phyloP scores from a whole-genome alignment of 23 tunicate genomes.

The Phallusia fumigata region DNA sequence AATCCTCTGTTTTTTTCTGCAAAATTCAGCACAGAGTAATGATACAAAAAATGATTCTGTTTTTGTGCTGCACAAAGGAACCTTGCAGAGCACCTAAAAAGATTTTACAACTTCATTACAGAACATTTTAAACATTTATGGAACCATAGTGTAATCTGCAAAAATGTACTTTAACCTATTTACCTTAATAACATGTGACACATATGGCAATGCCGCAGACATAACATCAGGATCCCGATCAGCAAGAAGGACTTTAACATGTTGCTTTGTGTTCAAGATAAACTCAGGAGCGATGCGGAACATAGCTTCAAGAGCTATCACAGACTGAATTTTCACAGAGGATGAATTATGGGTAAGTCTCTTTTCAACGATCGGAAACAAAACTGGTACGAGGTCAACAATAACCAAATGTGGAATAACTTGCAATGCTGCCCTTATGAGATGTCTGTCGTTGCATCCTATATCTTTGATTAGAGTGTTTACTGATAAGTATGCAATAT shows the following conservation, averaged over 20 bases:
- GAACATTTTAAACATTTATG: too few relatives aligned
- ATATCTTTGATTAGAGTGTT: constrained; percentile 71
- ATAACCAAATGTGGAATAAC: constrained; percentile 29
- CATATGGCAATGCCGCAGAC: constrained; percentile 54
- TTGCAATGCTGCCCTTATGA: constrained; percentile 38
- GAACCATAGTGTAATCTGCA: too few relatives aligned
- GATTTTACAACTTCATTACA: too few relatives aligned
- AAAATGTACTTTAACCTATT: too few relatives aligned
- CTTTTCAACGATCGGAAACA: constrained; percentile 53
- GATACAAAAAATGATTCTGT: background rate
- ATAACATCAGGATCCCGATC: constrained; percentile 71
- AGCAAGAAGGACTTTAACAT: constrained; percentile 39
- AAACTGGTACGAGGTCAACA: constrained; percentile 64
- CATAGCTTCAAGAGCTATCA: constrained; percentile 40
- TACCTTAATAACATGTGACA: constrained; percentile 42
- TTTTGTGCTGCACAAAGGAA: too few relatives aligned
- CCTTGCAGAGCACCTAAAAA: too few relatives aligned
- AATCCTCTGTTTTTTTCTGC: constrained; percentile 4
- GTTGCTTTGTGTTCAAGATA: constrained; percentile 27
- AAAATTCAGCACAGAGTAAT: background rate
- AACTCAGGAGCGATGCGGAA: constrained; percentile 47
- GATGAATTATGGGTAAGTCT: constrained; percentile 20
- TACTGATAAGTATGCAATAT: constrained; percentile 60
- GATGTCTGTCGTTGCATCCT: constrained; percentile 18
- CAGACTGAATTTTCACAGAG: constrained; percentile 34